Conservation (phyloP, 2,888 invertebrate species). For the Drosophila helvetica region DNA sequence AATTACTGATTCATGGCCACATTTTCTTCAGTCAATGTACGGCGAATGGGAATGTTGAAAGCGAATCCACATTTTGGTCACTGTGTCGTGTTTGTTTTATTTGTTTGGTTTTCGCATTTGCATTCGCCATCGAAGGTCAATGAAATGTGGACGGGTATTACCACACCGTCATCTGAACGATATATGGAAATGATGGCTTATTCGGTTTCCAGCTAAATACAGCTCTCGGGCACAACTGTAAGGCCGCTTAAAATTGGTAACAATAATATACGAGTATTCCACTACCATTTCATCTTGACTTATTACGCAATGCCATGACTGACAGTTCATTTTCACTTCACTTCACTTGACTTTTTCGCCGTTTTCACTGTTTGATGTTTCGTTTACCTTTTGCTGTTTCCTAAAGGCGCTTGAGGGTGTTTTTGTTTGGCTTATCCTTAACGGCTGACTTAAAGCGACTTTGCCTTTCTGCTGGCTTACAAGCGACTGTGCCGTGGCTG, state of each 20-base stretch:
- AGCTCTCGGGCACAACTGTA: constrained; percentile 20
- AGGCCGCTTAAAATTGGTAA: constrained; percentile 20
- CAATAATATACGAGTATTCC: constrained; percentile 20
- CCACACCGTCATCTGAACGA: constrained; percentile 32
- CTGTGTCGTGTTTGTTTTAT: constrained; percentile 31
- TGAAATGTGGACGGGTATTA: constrained; percentile 61
- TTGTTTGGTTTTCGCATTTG: constrained; percentile 59
- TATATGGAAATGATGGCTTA: constrained; percentile 53
- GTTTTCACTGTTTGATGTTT: neutral
- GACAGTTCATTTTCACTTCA: constrained; percentile 67
- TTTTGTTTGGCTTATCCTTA: constrained; percentile 58
- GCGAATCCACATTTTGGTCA: constrained; percentile 11
- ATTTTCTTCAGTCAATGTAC: constrained; percentile 34
- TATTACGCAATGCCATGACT: constrained; percentile 57
- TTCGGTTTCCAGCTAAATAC: constrained; percentile 12
- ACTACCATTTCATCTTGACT: constrained; percentile 43
- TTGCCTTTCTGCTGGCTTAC: constrained; percentile 59
- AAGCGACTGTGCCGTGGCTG: constrained; percentile 76
- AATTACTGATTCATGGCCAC: constrained; percentile 33
- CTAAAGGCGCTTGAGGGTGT: constrained; percentile 60
- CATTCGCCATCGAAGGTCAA: constrained; percentile 69
- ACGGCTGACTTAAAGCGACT: constrained; percentile 52
- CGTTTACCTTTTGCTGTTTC: constrained; percentile 77
- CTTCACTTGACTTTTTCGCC: constrained; percentile 39
- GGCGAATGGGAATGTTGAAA: constrained; percentile 20